Conservation (phyloP, 2,888 invertebrate genomes). For the Rugalucina vietnamica region DNA sequence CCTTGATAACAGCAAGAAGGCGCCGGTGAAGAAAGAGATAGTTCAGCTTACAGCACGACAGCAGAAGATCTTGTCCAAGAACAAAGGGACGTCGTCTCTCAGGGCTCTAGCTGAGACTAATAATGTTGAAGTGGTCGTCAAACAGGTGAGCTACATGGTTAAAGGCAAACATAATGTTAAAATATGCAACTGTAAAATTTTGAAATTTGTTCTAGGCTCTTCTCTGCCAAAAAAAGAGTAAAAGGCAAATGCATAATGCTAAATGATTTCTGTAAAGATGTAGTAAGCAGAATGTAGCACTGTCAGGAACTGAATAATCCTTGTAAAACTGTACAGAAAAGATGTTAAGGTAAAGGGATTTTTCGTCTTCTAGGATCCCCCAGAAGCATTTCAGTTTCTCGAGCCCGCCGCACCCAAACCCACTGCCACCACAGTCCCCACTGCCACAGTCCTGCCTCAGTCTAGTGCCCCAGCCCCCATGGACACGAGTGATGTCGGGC, state of each 20-base stretch:
- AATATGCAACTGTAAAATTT: no score
- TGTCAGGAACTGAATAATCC: no score
- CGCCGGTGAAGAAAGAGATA: constrained; percentile 75
- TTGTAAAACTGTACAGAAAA: no score
- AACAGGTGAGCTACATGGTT: background rate
- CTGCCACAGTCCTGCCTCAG: constrained; percentile 57
- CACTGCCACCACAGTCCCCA: constrained; percentile 46
- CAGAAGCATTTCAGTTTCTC: constrained; percentile 56
- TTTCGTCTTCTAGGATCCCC: background rate
- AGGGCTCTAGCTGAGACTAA: constrained; percentile 57
- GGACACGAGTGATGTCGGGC: constrained; percentile 77
- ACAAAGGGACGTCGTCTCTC: constrained; percentile 62
- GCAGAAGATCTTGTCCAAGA: constrained; percentile 60
- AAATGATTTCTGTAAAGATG: no score
- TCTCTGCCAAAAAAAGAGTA: no score
- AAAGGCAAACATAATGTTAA: no score
- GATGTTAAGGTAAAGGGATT: background rate
- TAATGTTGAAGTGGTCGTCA: constrained; percentile 12
- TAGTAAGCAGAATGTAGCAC: no score
- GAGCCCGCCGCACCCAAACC: constrained; percentile 45
- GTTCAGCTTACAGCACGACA: constrained; percentile 56
- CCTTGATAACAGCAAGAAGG: constrained; percentile 67
- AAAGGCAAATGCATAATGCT: no score
- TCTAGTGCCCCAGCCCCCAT: constrained; percentile 67
- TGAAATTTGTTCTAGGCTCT: no score